Evolutionary conservation across 2,797 vertebrate genomes (phyloP), one percentile per base, ranked within the genome.

Genomic region (Catharus ustulatus): DNA sequence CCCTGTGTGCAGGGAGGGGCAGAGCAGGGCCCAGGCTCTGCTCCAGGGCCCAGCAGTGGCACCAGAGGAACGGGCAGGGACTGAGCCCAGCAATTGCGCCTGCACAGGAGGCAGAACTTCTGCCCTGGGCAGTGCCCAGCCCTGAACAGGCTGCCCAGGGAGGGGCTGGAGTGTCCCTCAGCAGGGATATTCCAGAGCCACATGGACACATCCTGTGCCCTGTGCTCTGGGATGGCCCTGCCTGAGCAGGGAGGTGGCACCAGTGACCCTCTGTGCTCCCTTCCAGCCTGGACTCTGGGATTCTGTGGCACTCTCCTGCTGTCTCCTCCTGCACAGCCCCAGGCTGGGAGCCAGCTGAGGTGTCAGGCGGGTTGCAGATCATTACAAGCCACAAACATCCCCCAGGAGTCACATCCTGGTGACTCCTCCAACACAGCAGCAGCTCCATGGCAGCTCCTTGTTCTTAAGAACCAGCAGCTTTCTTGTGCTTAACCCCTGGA

Each of bases 211-310:
- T 12, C 1, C 72, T 62, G 84, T 62, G 73, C 57, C 74, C 14
- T 49, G 67, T 29, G 75, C 75, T 64, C 75, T 45, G 67, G 67
- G 38, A 14, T 72, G 75, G 43, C 67, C 75, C 84, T 87, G 84
- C 59, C 43, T 57, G 36, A 11, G 66, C 83, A 34, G 55, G 73
- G 63, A 40, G 63, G 24, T 34, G 73, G 13, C 48, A 62, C 58
- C 74, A 38, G 36, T 0, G 66, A 23, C 51, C 36, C 38, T 9
- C 38, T 11, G 51, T 1, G 51, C 2, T 29, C 43, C 43, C 51
- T 6, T 3, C 32, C 20, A 11, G 36, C 75, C 66, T 4, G 22
- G 30, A 5, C 17, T 42, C 13, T 1, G 3, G 32, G 20, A 11
- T 46, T 54, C 40, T 74, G 48, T 8, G 55, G 7, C 15, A 5